A percentile compares a stretch with the other conserved stretches of the same genome.
Conservation (phyloP, 2,113 vertebrate genomes). For the Chaetodon auriga region DNA sequence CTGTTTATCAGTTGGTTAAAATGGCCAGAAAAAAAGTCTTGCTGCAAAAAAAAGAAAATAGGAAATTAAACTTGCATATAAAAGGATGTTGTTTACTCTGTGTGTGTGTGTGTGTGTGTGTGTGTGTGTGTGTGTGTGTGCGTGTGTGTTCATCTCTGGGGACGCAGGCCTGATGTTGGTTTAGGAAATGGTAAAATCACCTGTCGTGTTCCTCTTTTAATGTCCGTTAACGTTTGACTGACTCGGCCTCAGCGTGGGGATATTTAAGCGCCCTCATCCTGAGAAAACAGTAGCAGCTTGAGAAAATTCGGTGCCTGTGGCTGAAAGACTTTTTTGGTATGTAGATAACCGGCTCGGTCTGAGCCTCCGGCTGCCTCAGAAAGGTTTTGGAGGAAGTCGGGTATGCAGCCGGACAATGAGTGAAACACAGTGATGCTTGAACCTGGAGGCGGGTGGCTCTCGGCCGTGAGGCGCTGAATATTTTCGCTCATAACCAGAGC, state of each 20-base stretch:
- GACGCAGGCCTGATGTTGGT: not conserved
- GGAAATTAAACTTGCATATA: too few species aligned
- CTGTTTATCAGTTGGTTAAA: not conserved
- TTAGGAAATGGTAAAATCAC: not conserved
- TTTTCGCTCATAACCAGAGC: constrained; percentile 20
- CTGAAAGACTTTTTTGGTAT: constrained; percentile 9
- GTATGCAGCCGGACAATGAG: constrained; percentile 17
- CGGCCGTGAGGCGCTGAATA: constrained; percentile 12
- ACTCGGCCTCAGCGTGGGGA: not conserved
- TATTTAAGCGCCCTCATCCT: not conserved
- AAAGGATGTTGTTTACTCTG: too few species aligned
- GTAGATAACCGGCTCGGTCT: not conserved
- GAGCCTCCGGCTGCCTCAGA: not conserved
- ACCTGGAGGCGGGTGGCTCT: constrained; percentile 15
- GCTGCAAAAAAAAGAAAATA: too few species aligned
- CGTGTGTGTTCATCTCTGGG: not conserved
- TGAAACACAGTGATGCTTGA: constrained; percentile 24
- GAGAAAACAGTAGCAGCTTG: not conserved
- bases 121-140: too few species aligned
- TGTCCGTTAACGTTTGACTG: not conserved
- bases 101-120: too few species aligned
- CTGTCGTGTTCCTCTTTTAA: not conserved
- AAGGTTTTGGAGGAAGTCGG: constrained; percentile 10
- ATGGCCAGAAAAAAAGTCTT: not conserved
- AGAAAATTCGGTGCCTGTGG: constrained; percentile 24